Evolutionary conservation across 2,888 invertebrate genomes (phyloP).

Genomic region (Eutolmus rufibarbis): DNA sequence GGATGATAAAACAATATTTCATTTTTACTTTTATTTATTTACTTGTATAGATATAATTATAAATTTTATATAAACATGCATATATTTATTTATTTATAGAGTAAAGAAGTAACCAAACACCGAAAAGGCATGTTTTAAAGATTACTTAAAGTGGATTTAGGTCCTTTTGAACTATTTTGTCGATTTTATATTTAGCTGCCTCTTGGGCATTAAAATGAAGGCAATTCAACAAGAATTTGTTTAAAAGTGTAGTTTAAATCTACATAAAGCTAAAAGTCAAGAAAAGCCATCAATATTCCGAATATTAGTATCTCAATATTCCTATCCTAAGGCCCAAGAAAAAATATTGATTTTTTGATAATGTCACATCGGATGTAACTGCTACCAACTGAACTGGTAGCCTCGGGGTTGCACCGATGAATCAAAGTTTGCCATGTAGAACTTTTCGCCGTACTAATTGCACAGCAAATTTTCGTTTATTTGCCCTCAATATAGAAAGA

Average conservation of each 20-base stretch:
- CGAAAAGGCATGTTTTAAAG: too few relatives aligned
- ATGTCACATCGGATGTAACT: neutral
- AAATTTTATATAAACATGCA: too few relatives aligned
- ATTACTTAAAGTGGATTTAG: too few relatives aligned
- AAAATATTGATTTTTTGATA: neutral
- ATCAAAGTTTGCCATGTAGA: neutral
- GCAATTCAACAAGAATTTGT: neutral
- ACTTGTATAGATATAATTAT: too few relatives aligned
- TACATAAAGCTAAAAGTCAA: neutral
- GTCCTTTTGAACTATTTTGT: too few relatives aligned
- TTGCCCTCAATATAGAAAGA: neutral
- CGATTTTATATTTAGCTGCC: too few relatives aligned
- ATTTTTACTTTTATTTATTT: too few relatives aligned
- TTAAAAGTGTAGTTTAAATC: neutral
- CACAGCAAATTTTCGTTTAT: neutral
- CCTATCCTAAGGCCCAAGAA: neutral
- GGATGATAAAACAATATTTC: too few relatives aligned
- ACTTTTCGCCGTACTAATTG: neutral
- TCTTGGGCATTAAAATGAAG: too few relatives aligned
- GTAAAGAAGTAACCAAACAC: too few relatives aligned
- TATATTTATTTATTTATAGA: too few relatives aligned
- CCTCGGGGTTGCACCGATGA: neutral
- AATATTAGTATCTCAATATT: neutral
- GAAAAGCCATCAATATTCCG: neutral
- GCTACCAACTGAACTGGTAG: neutral